Conservation (phyloP, 1,140 invertebrate genomes). For the Arion vulgaris region DNA sequence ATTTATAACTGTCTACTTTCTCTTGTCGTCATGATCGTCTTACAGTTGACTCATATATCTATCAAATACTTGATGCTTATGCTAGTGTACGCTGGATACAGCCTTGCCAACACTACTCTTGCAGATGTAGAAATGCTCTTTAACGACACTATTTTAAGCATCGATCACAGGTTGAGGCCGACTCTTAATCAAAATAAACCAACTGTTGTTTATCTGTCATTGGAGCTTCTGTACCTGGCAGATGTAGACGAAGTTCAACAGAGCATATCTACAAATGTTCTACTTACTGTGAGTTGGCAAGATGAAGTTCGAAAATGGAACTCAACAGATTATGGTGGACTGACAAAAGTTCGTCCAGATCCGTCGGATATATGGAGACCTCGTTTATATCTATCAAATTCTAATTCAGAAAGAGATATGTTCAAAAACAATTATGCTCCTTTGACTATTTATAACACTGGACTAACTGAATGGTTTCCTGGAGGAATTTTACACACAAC, state of each 20-base stretch:
- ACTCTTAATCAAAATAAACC: not conserved
- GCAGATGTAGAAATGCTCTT: not conserved
- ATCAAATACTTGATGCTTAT: not conserved
- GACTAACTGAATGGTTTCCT: conserved; percentile 3
- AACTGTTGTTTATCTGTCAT: not conserved
- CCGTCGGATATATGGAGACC: conserved; percentile 13
- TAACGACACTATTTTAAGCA: not conserved
- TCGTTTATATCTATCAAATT: conserved; percentile 8
- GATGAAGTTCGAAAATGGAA: conserved; percentile 26
- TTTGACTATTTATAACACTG: not conserved
- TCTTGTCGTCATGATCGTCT: not conserved
- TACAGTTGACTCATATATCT: not conserved
- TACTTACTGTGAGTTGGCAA: not conserved
- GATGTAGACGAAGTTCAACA: conserved; percentile 17
- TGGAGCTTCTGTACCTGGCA: not conserved
- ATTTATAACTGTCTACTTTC: too few relatives aligned
- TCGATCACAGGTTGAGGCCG: conserved; percentile 4
- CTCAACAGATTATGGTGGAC: not conserved
- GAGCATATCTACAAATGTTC: not conserved
- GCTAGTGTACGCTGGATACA: not conserved
- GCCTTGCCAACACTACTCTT: not conserved
- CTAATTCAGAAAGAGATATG: not conserved
- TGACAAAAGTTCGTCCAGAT: not conserved
- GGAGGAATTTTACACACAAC: not conserved
- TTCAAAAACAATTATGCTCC: conserved; percentile 22